These are phyloP conservation scores for Lateolabrax maculatus DNA, from an alignment of 2,797 vertebrate species.

Conservation along the genomic window DNA sequence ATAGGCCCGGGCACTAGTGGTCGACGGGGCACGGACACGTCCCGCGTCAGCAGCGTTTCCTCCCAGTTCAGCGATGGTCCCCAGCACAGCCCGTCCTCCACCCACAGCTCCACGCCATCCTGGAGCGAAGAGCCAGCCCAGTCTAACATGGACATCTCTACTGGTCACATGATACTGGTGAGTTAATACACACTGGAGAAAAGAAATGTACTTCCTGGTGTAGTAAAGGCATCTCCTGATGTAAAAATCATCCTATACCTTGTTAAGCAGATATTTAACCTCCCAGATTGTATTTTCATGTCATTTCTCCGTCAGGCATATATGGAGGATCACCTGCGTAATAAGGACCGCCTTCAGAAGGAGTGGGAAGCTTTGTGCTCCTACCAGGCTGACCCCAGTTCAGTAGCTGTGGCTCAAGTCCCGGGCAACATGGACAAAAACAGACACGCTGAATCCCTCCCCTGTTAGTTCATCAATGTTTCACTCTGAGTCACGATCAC, in stretches of 20 bases:
- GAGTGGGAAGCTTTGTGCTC: slow-evolving; percentile 97
- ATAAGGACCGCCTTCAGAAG: slow-evolving; percentile 94
- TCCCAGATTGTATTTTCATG: background rate
- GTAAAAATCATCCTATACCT: background rate
- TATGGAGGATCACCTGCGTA: slow-evolving; percentile 98
- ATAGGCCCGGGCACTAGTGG: slow-evolving; percentile 73
- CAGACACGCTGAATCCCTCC: slow-evolving; percentile 90
- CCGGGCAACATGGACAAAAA: slow-evolving; percentile 93
- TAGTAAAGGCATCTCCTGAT: background rate
- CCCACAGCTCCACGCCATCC: slow-evolving; percentile 96
- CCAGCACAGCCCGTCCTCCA: slow-evolving; percentile 95
- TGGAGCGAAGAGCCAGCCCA: slow-evolving; percentile 98
- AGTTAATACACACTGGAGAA: slow-evolving; percentile 46
- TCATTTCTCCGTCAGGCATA: slow-evolving; percentile 86
- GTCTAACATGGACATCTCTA: slow-evolving; percentile 99
- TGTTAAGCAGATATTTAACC: background rate
- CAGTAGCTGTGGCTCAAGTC: slow-evolving; percentile 86
- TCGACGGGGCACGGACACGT: slow-evolving; percentile 89
- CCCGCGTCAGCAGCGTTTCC: slow-evolving; percentile 96
- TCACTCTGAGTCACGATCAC: background rate
- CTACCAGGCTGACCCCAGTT: slow-evolving; percentile 96
- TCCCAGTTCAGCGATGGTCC: slow-evolving; percentile 97
- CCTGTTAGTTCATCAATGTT: slow-evolving; percentile 88
- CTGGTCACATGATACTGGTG: slow-evolving; percentile 99
- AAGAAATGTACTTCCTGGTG: background rate